phyloP scores from a whole-genome alignment of 2,797 vertebrate genomes.

The Sebastes oblongus region DNA sequence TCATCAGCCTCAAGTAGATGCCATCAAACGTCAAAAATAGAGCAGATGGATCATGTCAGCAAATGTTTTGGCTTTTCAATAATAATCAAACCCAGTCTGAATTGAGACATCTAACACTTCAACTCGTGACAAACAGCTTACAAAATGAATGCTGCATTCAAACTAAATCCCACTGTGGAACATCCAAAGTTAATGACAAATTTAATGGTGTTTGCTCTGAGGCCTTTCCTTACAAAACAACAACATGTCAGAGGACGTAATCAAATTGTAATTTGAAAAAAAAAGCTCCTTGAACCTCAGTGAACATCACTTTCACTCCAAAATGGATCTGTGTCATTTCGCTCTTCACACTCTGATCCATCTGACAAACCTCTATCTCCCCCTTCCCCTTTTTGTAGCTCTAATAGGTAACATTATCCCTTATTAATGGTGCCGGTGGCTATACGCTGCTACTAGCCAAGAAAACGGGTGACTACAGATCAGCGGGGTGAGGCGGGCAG shows the following conservation, averaged over 20 bases:
- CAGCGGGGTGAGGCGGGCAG: constrained; percentile 80
- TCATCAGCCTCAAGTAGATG: not conserved
- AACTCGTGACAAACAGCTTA: not conserved
- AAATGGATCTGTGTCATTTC: constrained; percentile 56
- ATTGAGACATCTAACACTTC: not conserved
- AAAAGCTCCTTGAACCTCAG: constrained; percentile 57
- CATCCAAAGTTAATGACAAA: constrained; percentile 21
- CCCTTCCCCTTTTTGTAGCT: constrained; percentile 58
- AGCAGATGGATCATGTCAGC: not conserved
- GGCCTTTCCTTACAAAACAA: constrained; percentile 35
- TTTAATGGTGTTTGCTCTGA: constrained; percentile 44
- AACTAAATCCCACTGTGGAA: not conserved
- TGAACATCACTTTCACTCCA: constrained; percentile 49
- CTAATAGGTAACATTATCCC: constrained; percentile 82
- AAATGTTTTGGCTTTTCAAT: constrained; percentile 2
- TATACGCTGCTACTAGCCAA: constrained; percentile 68
- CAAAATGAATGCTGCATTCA: not conserved
- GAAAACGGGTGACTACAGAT: constrained; percentile 82
- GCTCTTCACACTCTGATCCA: constrained; percentile 56
- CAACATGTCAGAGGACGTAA: constrained; percentile 57
- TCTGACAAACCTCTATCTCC: constrained; percentile 67
- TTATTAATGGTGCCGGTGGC: constrained; percentile 76
- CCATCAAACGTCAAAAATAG: not conserved
- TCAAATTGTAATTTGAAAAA: constrained; percentile 58
- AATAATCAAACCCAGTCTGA: not conserved